These are phyloP conservation scores for Aviceda subcristata DNA, from an alignment of 2,113 vertebrate species.

Conservation along the genomic window DNA sequence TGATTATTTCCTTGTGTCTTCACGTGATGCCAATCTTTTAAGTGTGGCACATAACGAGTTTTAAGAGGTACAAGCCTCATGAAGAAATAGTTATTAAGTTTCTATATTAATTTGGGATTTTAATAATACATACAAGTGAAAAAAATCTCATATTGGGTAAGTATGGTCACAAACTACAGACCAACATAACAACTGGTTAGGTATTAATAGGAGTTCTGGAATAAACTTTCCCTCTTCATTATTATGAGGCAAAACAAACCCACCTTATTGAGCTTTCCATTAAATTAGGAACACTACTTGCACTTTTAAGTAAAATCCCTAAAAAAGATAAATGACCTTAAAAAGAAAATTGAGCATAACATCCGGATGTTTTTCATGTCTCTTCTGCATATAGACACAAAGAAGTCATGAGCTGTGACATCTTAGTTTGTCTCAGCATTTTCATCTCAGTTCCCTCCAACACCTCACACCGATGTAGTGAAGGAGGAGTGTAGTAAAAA, in stretches of 20 bases:
- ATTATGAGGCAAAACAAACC: neutral
- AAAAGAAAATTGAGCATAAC: neutral
- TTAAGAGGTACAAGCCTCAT: neutral
- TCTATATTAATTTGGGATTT: neutral
- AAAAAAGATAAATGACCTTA: neutral
- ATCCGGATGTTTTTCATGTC: neutral
- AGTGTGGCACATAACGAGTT: neutral
- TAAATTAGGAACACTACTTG: neutral
- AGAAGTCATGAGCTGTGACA: neutral
- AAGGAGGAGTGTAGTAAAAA: neutral
- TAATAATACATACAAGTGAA: neutral
- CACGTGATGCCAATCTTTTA: neutral
- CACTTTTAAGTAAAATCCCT: neutral
- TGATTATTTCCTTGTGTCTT: neutral
- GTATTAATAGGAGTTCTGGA: neutral
- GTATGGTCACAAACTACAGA: neutral
- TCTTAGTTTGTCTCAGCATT: neutral
- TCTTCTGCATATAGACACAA: neutral
- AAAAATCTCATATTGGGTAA: neutral
- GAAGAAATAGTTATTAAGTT: neutral
- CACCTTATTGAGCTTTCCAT: neutral
- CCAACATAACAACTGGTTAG: neutral
- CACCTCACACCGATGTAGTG: neutral
- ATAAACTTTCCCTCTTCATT: neutral
- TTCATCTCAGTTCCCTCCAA: neutral